Conservation (phyloP, 1,140 invertebrate genomes). For the Muscidifurax raptorellus region DNA sequence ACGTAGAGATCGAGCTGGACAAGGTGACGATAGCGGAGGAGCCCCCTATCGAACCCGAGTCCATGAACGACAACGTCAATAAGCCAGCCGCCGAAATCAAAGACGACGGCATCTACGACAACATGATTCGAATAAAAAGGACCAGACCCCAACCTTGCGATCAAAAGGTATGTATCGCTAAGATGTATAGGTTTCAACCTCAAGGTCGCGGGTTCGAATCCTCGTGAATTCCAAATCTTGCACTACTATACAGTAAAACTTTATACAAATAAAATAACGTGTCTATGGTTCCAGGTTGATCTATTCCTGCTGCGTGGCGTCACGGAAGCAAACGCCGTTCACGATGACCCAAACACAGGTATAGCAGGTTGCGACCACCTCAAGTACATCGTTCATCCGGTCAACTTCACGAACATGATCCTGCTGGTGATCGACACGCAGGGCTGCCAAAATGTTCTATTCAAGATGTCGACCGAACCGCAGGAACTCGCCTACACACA, state of each 20-base stretch:
- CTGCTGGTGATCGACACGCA: slow-evolving; percentile 86
- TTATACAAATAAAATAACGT: background rate
- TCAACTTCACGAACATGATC: slow-evolving; percentile 89
- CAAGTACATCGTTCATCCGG: slow-evolving; percentile 86
- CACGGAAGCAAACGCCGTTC: slow-evolving; percentile 59
- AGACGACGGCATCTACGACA: slow-evolving; percentile 77
- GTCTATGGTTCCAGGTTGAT: slow-evolving; percentile 60
- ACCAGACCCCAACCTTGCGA: slow-evolving; percentile 88
- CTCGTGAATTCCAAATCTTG: background rate
- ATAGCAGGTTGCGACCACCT: slow-evolving; percentile 72
- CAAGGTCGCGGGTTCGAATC: too few relatives aligned
- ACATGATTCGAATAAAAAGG: slow-evolving; percentile 82
- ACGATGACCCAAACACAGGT: slow-evolving; percentile 65
- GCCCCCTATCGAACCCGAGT: slow-evolving; percentile 60
- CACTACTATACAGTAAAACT: too few relatives aligned
- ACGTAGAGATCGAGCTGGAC: slow-evolving; percentile 64
- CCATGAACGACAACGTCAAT: slow-evolving; percentile 67
- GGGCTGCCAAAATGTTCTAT: slow-evolving; percentile 75
- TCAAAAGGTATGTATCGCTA: slow-evolving; percentile 76
- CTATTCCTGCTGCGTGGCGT: slow-evolving; percentile 70
- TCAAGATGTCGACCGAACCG: slow-evolving; percentile 75
- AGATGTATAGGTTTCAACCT: background rate
- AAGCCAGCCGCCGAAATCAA: slow-evolving; percentile 71
- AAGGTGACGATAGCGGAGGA: slow-evolving; percentile 65
- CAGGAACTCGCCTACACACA: slow-evolving; percentile 79